Conservation (phyloP, 2,113 vertebrate genomes). For the Falco punctatus region DNA sequence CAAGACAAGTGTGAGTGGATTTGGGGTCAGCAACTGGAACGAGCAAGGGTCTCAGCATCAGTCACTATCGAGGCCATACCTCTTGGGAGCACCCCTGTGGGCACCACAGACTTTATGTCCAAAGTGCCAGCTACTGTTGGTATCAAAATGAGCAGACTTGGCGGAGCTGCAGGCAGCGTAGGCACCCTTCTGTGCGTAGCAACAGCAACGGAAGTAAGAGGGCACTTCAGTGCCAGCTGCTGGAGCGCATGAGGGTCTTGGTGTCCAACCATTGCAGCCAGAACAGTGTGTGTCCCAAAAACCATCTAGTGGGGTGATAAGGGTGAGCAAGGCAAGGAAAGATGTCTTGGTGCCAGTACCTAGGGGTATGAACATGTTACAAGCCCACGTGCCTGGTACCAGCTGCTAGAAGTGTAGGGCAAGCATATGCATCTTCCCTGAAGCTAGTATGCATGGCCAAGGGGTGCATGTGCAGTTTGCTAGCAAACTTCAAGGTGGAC, state of each 20-base stretch:
- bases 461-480: not conserved
- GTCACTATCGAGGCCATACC: not conserved
- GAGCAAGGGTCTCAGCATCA: not conserved
- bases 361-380: not conserved
- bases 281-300: not conserved
- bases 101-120: not conserved
- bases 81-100: not conserved
- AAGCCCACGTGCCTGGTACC: not conserved
- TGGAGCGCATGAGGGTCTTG: not conserved
- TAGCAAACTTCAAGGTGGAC: not conserved
- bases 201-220: not conserved
- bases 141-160: rapidly evolving
- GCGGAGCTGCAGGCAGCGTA: not conserved
- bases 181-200: not conserved
- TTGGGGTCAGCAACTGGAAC: not conserved
- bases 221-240: not conserved
- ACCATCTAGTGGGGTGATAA: not conserved
- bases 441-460: not conserved
- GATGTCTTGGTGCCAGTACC: not conserved
- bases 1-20: not conserved
- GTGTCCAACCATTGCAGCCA: not conserved
- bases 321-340: not conserved
- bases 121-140: not conserved
- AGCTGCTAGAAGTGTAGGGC: not conserved
- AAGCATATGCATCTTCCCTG: not conserved